Conservation (phyloP, 2,113 vertebrate genomes). For the Catharus minimus region DNA sequence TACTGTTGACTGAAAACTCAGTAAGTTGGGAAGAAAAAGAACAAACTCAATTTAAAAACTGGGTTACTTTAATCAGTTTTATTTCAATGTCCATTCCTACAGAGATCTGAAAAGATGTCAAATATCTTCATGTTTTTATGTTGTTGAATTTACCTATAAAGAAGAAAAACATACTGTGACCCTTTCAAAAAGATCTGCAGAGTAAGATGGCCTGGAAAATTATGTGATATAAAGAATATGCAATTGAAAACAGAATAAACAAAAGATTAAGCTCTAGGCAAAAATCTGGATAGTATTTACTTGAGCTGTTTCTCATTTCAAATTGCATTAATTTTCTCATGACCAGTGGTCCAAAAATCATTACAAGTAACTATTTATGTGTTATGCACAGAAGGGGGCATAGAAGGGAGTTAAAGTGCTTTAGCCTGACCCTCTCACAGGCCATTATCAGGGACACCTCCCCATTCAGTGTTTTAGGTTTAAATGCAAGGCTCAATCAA, state of each 20-base stretch:
- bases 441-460: not conserved
- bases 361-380: not conserved
- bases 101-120: not conserved
- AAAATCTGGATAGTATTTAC: not conserved
- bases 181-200: not conserved
- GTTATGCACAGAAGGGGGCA: not conserved
- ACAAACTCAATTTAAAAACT: not conserved
- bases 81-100: not conserved
- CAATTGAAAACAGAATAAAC: conserved; percentile 1
- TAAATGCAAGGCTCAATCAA: not conserved
- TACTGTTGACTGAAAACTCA: not conserved
- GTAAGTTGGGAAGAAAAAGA: not conserved
- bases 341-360: conserved; percentile 7
- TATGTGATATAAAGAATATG: not conserved
- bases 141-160: not conserved
- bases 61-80: not conserved
- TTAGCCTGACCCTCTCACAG: not conserved
- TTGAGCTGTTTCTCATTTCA: conserved; percentile 5
- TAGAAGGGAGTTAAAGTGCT: not conserved
- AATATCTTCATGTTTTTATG: not conserved
- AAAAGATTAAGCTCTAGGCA: conserved; percentile 13
- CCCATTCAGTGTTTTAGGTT: not conserved
- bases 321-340: conserved; percentile 3
- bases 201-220: not conserved
- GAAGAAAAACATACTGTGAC: not conserved